Evolutionary conservation across 2,888 invertebrate genomes (phyloP), one percentile per base, ranked within the genome.

Genomic region (Marasmarcha lunaedactyla): DNA sequence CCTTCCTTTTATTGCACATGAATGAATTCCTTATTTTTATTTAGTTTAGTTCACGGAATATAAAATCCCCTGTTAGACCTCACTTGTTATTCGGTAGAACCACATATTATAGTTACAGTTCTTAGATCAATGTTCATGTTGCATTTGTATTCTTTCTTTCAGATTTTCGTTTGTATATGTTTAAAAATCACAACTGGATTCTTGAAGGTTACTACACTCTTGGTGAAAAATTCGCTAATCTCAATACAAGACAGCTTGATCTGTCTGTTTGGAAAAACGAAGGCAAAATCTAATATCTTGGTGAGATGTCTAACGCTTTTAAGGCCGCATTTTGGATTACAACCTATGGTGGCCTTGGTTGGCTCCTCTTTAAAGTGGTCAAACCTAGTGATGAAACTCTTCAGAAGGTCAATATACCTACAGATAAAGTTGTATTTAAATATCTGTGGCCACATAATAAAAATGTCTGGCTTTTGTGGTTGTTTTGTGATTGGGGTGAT

Each of bases 161-260:
- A 93, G 93, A 89, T 71, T 90, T 89, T 57, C 88, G 93, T 46
- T 76, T 86, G 51, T 89, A 89, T 59, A 85, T 90, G 68, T 77
- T 84, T 66, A 81, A 88, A 41, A 88, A 90, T 47, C 89, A 78
- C 63, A 90, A 90, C 38, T 83, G 71, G 55, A 59, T 89, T 25
- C 71, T 93, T 46, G 88, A 92, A 49, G 77, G 85, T 37, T 93
- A 89, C 66, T 93, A 93, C 64, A 71, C 71, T 50, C 53, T 90
- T 15, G 91, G 91, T 40, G 92, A 92, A 71, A 61, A 71, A 33
- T 49, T 90, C 7, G 85, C 87, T 39, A 72, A 86, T 30, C 64
- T 65, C 41, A 76, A 69, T 44, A 81, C 71, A 15, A 71, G 91
- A 46, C 71, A 86, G 47, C 50, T 73, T 37, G 89, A 90, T 67